Conservation (phyloP, 2,888 invertebrate species). For the Leptogaster cylindrica region DNA sequence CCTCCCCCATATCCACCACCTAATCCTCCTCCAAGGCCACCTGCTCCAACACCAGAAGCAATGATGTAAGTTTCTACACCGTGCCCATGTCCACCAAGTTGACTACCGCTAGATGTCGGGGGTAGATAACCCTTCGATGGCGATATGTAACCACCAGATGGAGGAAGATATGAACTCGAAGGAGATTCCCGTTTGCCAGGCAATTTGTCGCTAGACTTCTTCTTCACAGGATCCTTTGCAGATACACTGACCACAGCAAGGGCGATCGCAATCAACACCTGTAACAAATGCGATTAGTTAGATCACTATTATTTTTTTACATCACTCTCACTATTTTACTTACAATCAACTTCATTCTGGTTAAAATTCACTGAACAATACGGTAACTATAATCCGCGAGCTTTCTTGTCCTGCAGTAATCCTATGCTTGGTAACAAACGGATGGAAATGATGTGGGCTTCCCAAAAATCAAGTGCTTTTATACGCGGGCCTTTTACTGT, state of each 20-base stretch:
- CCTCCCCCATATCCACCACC: not conserved
- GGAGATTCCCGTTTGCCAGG: slow-evolving; percentile 43
- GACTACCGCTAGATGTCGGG: not conserved
- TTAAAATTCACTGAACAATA: slow-evolving; percentile 20
- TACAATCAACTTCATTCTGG: slow-evolving; percentile 47
- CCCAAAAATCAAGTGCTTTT: slow-evolving; percentile 48
- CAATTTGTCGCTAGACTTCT: slow-evolving; percentile 33
- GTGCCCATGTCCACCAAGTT: not conserved
- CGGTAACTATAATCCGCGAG: not conserved
- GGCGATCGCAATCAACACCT: slow-evolving; percentile 16
- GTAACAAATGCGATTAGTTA: not conserved
- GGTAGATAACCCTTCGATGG: slow-evolving; percentile 29
- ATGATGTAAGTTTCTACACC: slow-evolving; percentile 23
- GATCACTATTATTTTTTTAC: not conserved
- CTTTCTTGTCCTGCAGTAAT: slow-evolving; percentile 5
- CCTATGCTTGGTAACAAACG: slow-evolving; percentile 25
- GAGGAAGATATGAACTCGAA: slow-evolving; percentile 33
- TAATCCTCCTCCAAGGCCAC: not conserved
- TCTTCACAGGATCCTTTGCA: slow-evolving; percentile 39
- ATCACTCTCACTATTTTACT: slow-evolving; percentile 34
- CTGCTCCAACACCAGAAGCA: slow-evolving; percentile 8
- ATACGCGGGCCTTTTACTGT: slow-evolving; percentile 42
- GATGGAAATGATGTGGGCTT: slow-evolving; percentile 45
- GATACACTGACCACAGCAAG: slow-evolving; percentile 20
- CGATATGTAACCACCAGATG: slow-evolving; percentile 9